Conservation (phyloP, 2,797 vertebrate species). For the Clarias fuscus region DNA sequence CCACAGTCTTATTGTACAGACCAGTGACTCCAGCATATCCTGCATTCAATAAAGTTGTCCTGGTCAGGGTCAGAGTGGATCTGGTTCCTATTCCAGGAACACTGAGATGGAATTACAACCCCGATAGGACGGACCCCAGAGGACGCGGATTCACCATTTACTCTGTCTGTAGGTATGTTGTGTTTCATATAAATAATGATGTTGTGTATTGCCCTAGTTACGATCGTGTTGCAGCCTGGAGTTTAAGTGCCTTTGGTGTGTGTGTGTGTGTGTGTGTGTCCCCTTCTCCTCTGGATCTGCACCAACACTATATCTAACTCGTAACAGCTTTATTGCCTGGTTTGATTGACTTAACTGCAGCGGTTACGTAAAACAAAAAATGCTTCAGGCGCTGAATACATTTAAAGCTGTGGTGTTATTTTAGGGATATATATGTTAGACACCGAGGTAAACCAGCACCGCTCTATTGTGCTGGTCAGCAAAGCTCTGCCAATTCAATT, state of each 20-base stretch:
- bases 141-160: background rate
- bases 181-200: background rate
- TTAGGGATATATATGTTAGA: background rate
- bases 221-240: background rate
- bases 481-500: background rate
- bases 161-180: background rate
- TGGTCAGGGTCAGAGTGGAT: background rate
- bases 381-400: slow-evolving; percentile 4
- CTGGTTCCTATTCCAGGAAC: background rate
- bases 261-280: background rate
- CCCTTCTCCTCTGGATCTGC: background rate
- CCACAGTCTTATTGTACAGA: background rate
- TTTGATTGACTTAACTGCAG: slow-evolving; percentile 23
- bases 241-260: background rate
- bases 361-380: background rate
- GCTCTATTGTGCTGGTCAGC: background rate
- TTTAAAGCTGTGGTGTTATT: background rate
- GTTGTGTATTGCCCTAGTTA: background rate
- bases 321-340: slow-evolving; percentile 28
- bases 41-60: background rate
- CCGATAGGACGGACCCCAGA: background rate
- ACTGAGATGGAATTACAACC: background rate
- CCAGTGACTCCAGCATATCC: background rate
- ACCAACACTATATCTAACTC: slow-evolving; percentile 6
- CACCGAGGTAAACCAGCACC: background rate